Conservation (phyloP, 2,113 vertebrate species). For the Notiomystis cincta region DNA sequence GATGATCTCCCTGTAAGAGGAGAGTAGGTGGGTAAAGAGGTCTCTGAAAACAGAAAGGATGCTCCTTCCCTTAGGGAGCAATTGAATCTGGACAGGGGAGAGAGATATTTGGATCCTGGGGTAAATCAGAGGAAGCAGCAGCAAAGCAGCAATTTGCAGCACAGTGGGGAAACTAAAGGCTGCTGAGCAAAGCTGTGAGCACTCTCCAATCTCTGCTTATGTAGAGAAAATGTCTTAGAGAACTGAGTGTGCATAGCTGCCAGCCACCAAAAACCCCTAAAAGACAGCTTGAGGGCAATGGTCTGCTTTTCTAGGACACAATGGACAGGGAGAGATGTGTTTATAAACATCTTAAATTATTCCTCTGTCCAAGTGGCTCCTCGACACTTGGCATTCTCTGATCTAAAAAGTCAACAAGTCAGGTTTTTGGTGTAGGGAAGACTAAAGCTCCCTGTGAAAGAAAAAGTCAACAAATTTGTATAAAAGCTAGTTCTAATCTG, state of each 20-base stretch:
- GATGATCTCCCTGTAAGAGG: neutral
- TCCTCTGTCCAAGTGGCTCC: neutral
- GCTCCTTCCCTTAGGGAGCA: neutral
- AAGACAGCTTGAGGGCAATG: neutral
- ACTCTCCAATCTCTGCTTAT: neutral
- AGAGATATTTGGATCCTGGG: neutral
- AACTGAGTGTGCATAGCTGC: neutral
- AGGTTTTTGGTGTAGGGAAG: neutral
- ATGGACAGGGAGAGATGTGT: neutral
- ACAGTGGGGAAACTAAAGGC: neutral
- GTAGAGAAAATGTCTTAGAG: neutral
- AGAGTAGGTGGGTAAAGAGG: neutral
- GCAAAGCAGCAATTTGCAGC: neutral
- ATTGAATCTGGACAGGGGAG: neutral
- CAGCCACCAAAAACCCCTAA: neutral
- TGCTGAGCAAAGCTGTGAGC: neutral
- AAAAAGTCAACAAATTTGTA: neutral
- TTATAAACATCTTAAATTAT: neutral
- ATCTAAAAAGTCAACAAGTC: neutral
- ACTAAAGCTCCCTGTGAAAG: neutral
- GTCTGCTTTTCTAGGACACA: neutral
- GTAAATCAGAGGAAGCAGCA: neutral
- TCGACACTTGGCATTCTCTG: neutral
- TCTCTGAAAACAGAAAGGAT: neutral
- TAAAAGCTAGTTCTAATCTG: neutral